Evolutionary conservation across 2,113 vertebrate genomes (phyloP).

Genomic region (Micronycteris hirsuta): DNA sequence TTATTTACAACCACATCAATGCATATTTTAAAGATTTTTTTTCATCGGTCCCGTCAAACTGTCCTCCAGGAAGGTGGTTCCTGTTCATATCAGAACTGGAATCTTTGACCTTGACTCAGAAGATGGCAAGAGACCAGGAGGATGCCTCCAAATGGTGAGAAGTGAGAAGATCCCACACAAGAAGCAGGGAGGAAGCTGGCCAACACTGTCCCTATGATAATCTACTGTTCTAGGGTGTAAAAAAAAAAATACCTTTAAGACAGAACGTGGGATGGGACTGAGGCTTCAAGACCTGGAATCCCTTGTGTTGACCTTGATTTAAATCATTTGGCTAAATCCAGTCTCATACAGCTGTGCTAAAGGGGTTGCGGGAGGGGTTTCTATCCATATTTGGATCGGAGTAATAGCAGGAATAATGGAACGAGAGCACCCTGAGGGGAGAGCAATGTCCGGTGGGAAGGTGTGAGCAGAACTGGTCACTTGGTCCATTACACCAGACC

Average conservation of each 20-base stretch:
- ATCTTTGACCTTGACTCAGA: slow-evolving; percentile 7
- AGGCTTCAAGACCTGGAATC: not conserved
- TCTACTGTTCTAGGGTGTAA: not conserved
- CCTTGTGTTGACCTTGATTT: not conserved
- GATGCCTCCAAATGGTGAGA: not conserved
- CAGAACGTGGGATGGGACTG: not conserved
- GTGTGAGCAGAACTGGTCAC: not conserved
- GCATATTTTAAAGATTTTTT: slow-evolving; percentile 8
- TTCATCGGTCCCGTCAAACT: not conserved
- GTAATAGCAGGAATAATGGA: not conserved
- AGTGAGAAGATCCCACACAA: not conserved
- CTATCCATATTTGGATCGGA: not conserved
- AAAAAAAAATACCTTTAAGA: not conserved
- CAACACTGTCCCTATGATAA: not conserved
- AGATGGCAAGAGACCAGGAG: not conserved
- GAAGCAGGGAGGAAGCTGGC: not conserved
- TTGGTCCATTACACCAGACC: not conserved
- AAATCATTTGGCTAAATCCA: not conserved
- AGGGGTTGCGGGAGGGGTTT: not conserved
- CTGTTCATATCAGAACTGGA: not conserved
- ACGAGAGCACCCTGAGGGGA: not conserved
- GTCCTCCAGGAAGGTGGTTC: not conserved
- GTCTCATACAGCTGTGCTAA: not conserved
- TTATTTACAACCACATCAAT: slow-evolving; percentile 10
- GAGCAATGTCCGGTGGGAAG: not conserved